Conservation (phyloP, 1,140 invertebrate species). For the Drosophila busckii region DNA sequence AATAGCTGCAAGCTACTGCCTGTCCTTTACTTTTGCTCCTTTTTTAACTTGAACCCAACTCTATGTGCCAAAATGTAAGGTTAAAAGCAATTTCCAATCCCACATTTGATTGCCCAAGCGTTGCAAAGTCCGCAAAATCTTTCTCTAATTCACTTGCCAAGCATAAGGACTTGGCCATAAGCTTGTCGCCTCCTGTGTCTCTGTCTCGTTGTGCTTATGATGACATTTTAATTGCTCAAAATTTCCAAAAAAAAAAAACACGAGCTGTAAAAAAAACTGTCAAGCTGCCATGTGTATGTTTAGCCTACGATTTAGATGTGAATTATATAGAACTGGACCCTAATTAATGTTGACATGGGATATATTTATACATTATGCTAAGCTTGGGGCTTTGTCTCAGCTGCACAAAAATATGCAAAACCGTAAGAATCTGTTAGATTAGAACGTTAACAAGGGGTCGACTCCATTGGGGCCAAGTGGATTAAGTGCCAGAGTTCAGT, state of each 20-base stretch:
- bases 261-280: slow-evolving; percentile 23
- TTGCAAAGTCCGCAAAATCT: no score
- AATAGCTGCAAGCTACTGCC: no score
- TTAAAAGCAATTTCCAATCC: no score
- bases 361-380: slow-evolving; percentile 32
- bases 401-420: slow-evolving; percentile 52
- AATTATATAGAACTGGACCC: slow-evolving; percentile 59
- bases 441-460: slow-evolving; percentile 68
- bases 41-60: no score
- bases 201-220: slow-evolving; percentile 1
- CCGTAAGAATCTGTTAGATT: slow-evolving; percentile 51
- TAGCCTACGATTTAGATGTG: slow-evolving; percentile 39
- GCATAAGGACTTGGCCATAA: no score
- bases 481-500: slow-evolving; percentile 19
- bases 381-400: slow-evolving; percentile 11
- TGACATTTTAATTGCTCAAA: slow-evolving; percentile 38
- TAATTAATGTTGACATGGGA: slow-evolving; percentile 74
- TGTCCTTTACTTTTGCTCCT: no score
- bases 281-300: slow-evolving; percentile 19
- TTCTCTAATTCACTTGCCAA: not conserved
- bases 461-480: slow-evolving; percentile 25
- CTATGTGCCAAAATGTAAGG: no score
- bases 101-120: no score
- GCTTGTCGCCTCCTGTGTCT: no score
- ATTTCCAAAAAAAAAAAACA: slow-evolving; percentile 3